Conservation (phyloP, 2,797 vertebrate genomes). For the Ataeniobius toweri region DNA sequence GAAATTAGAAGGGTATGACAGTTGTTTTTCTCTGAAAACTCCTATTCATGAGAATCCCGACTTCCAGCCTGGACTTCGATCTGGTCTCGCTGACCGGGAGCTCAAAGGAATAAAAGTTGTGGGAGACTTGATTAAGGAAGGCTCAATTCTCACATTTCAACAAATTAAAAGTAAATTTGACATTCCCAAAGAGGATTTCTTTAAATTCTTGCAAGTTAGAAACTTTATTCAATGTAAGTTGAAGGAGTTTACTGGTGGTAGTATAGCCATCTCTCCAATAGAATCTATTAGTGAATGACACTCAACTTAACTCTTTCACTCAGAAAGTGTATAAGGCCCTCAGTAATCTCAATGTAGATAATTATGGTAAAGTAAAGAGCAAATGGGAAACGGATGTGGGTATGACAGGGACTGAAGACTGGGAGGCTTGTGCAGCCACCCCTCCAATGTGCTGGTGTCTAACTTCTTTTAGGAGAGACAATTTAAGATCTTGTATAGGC, state of each 20-base stretch:
- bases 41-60: background rate
- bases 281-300: background rate
- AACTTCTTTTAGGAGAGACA: no score
- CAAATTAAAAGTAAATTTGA: background rate
- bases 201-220: background rate
- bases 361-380: no score
- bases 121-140: background rate
- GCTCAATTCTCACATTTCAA: background rate
- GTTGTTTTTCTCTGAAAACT: background rate
- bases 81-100: background rate
- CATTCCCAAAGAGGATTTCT: background rate
- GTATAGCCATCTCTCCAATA: background rate
- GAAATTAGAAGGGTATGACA: background rate
- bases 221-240: conserved; percentile 4
- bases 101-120: background rate
- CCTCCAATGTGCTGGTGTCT: no score
- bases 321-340: background rate
- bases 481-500: no score
- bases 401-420: background rate
- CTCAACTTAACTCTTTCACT: background rate
- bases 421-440: background rate
- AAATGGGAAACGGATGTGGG: no score
- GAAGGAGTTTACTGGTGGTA: fast-evolving
- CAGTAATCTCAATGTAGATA: no score
- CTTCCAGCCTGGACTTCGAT: background rate